phyloP scores from a whole-genome alignment of 2,888 invertebrate genomes.

The Polymixis flavicincta region DNA sequence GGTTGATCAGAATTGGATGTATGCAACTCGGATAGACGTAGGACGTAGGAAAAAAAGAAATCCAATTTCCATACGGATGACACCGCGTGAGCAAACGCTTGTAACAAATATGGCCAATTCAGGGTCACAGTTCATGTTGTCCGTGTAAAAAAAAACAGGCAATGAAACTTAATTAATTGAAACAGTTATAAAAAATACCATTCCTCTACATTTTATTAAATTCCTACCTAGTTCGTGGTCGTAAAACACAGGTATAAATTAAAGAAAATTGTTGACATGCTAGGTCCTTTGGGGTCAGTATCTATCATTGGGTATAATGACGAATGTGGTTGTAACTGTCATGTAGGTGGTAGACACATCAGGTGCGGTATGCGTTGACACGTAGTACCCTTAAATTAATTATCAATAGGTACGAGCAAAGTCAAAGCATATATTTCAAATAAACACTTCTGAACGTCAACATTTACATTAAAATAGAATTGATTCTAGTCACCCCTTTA shows the following conservation, averaged over 20 bases:
- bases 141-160: background rate
- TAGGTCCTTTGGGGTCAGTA: background rate
- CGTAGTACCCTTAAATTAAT: background rate
- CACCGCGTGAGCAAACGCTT: background rate
- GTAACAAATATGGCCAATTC: background rate
- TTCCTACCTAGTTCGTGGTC: background rate
- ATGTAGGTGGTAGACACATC: background rate
- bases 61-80: background rate
- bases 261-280: slow-evolving; percentile 9
- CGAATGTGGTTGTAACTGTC: background rate
- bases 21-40: too few relatives aligned
- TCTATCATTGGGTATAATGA: background rate
- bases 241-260: slow-evolving; percentile 15
- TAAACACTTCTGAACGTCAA: too few relatives aligned
- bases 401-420: background rate
- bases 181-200: background rate
- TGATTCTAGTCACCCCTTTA: too few relatives aligned
- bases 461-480: too few relatives aligned
- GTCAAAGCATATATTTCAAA: too few relatives aligned
- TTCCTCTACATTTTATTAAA: background rate
- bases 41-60: too few relatives aligned
- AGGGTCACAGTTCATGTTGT: background rate
- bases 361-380: background rate
- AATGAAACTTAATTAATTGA: slow-evolving; percentile 4
- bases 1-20: too few relatives aligned